Conservation (phyloP, 2,888 invertebrate species). For the Anthrax anthrax region DNA sequence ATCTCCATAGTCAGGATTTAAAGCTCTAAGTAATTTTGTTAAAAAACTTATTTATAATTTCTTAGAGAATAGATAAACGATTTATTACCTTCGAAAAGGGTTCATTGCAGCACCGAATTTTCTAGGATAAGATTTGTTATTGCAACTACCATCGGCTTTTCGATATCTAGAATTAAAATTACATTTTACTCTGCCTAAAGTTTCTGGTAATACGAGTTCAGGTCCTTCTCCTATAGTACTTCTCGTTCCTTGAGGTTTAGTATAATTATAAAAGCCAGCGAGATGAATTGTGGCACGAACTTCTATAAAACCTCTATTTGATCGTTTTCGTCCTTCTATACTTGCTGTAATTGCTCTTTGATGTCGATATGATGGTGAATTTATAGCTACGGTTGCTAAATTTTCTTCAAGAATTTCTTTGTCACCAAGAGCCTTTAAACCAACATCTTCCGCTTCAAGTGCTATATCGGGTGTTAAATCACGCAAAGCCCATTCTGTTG, state of each 20-base stretch:
- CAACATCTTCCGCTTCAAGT: conserved; percentile 39
- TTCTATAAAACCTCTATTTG: conserved; percentile 51
- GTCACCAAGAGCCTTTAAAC: conserved; percentile 41
- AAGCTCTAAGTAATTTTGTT: conserved; percentile 23
- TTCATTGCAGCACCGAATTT: conserved; percentile 55
- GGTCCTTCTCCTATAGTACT: conserved; percentile 32
- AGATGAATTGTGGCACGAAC: conserved; percentile 52
- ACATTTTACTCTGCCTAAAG: conserved; percentile 28
- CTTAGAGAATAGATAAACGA: not conserved
- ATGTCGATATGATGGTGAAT: conserved; percentile 53
- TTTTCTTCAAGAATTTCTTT: conserved; percentile 41
- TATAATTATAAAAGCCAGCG: conserved; percentile 37
- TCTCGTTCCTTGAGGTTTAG: conserved; percentile 20
- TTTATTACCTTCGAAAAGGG: conserved; percentile 47
- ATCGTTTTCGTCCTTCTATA: conserved; percentile 43
- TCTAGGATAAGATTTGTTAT: conserved; percentile 49
- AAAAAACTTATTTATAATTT: not conserved
- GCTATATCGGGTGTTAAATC: conserved; percentile 26
- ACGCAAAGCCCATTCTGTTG: conserved; percentile 11
- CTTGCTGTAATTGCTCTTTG: conserved; percentile 54
- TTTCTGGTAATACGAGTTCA: conserved; percentile 21
- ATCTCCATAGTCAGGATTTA: conserved; percentile 63
- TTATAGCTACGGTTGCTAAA: conserved; percentile 33
- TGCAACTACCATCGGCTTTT: conserved; percentile 59
- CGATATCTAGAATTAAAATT: conserved; percentile 42